These are phyloP conservation scores for Tyto alba DNA, from an alignment of 2,113 vertebrate species.

Conservation along the genomic window DNA sequence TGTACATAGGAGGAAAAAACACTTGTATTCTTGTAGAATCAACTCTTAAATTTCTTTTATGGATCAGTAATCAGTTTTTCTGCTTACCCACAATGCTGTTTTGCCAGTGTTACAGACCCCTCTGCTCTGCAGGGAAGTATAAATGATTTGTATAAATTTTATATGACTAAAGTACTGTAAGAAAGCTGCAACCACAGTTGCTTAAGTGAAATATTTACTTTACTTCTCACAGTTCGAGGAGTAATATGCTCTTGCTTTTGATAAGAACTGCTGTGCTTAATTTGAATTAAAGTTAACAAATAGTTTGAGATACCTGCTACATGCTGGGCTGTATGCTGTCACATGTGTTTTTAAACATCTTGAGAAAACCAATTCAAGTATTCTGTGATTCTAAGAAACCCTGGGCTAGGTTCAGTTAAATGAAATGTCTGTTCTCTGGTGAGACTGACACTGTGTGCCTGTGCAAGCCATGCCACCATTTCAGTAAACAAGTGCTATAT, in stretches of 20 bases:
- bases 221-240: conserved; percentile 34
- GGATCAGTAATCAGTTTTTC: conserved; percentile 10
- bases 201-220: conserved; percentile 33
- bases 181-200: neutral
- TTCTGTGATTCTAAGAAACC: neutral
- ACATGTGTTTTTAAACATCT: neutral
- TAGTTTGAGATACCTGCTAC: neutral
- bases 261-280: neutral
- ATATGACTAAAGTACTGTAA: neutral
- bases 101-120: neutral
- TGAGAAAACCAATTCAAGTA: neutral
- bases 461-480: fast-evolving
- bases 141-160: neutral
- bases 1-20: neutral
- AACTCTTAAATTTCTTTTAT: neutral
- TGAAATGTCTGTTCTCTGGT: neutral
- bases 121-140: neutral
- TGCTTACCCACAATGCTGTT: conserved; percentile 3
- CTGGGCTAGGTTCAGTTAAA: neutral
- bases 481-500: neutral
- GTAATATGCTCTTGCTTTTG: conserved; percentile 29
- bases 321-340: neutral
- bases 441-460: fast-evolving
- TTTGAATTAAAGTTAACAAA: neutral
- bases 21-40: neutral